Evolutionary conservation across 1,140 invertebrate genomes (phyloP), one percentile per base, ranked within the genome.

Genomic region (Danaus melanippus): DNA sequence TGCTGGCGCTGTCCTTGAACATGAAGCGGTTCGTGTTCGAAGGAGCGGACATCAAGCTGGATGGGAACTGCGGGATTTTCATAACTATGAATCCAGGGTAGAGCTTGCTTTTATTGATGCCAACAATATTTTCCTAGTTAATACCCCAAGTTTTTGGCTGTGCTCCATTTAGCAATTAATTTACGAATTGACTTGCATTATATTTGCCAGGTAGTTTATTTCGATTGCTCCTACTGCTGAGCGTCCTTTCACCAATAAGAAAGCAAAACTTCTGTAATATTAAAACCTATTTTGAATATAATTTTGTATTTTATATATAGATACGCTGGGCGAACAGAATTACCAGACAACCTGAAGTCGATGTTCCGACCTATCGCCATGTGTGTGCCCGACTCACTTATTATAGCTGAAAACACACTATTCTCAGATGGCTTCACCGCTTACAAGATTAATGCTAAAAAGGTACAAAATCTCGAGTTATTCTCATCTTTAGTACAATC

Each of bases 281-380:
- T 32, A 32, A 32, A 7, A 15, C 10, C 12, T 12, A 41, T 42
- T 11, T 46, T 41, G 32, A 9, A 45, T 12, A 40, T 21, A 10
- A 44, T 10, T 32, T 32, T 32, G 21, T 32, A 32, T 32, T 32
- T 2, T 32, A 32, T 32, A 32, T 5, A 32, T n/a, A 87, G 84
- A 12, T 87, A 97, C 83, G 94, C 95, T 41, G 95, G 95, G 0
- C 86, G 95, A 62, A 97, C 95, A 1, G 95, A 97, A 76, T 82
- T 97, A 41, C 95, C 96, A 0, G 95, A 97, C 74, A 97, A 97
- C 85, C 87, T 97, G 51, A 97, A 97, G 83, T 95, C 95, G 0
- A 92, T 97, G 91, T 97, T 97, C 82, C 89, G 96, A 10, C 95
- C 96, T n/a, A 96, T 97, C 57, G 93, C 95, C 1, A 97, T 98